Base-by-base conservation (phyloP, 2,113 vertebrate species). In the Amazona guildingii region DNA sequence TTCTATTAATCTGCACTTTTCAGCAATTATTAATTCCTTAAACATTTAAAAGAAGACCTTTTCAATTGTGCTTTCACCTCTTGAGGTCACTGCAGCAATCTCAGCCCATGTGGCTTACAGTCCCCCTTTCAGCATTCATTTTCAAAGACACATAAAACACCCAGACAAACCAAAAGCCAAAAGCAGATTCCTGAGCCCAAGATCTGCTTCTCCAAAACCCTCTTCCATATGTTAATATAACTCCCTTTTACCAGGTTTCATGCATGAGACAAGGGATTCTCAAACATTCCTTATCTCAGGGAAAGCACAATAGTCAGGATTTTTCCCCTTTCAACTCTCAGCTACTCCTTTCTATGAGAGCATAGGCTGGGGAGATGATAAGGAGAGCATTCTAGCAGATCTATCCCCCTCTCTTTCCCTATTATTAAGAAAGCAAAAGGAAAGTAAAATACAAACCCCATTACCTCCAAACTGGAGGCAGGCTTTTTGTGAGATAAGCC, bases 1-100 rank as follows among this genome's bases (percentile, higher is more conserved):
- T 92, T 92, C 83, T 62, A 86, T 28, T 49, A 89, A 92, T 61
- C 73, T 94, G 86, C 90, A 87, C 93, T 96, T 97, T 94, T 89
- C 79, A 79, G 67, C 86, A 79, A 96, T 95, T 96, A 96, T 68
- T 95, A 89, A 96, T 94, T 92, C 78, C 94, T 97, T 90, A 94
- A 96, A 94, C 94, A 92, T 94, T 94, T 94, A 90, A 96, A 96
- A 77, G 20, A 28, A 96, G 83, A 91, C 83, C 91, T 95, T 97
- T 96, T 87, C 85, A 88, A 44, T 37, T 68, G 72, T 83, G 83
- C 74, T 96, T 92, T 94, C 80, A 96, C 93, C 81, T 96, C 70
- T 19, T 51, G 69, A 82, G 90, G 95, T 93, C 86, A 94, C 67
- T 64, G 69, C 86, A 88, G 85, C 61, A 68, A 88, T 76, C 62